Evolutionary conservation across 2,797 vertebrate genomes (phyloP).

Genomic region (Falco biarmicus): DNA sequence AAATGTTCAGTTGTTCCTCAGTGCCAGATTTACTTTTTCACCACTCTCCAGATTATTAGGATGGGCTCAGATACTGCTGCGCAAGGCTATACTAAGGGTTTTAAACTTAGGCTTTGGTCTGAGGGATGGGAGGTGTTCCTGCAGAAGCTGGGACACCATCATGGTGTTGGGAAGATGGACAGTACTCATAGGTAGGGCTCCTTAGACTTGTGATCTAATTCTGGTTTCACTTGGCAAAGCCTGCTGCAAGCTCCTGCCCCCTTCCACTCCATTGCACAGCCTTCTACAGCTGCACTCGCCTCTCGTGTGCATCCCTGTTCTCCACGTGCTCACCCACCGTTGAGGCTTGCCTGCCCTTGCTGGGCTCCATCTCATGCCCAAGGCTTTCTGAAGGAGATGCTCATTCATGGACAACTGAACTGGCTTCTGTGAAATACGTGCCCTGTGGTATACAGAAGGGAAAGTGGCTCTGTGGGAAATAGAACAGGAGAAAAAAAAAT

Average conservation of each 20-base stretch:
- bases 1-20: not conserved
- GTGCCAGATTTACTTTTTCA: accelerated
- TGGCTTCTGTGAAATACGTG: accelerated
- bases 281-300: not conserved
- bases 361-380: accelerated
- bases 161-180: accelerated
- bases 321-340: accelerated
- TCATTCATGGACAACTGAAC: accelerated
- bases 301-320: accelerated
- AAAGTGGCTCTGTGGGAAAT: accelerated
- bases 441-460: not conserved
- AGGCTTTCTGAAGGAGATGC: accelerated
- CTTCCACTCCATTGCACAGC: accelerated
- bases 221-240: not conserved
- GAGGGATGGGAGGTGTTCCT: not conserved
- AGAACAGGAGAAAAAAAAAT: not conserved
- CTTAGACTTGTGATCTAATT: not conserved
- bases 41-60: not conserved
- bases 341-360: not conserved
- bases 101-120: not conserved
- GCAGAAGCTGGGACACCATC: not conserved
- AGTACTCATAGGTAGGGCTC: accelerated
- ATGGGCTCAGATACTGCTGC: not conserved
- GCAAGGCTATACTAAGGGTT: not conserved
- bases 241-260: not conserved